phyloP scores from a whole-genome alignment of 2,888 invertebrate genomes.

The Morpho achilles region DNA sequence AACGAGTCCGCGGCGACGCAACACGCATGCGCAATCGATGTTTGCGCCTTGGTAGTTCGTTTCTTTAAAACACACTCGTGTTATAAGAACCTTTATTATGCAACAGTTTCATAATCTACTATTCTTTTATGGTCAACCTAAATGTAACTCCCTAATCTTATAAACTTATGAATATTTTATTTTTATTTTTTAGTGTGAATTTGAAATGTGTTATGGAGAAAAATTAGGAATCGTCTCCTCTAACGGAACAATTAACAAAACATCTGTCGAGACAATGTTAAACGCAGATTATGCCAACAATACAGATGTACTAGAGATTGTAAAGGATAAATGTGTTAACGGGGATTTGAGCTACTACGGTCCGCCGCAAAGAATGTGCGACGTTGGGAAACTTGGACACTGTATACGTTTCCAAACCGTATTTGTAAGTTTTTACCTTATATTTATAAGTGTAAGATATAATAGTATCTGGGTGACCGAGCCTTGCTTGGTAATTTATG shows the following conservation, averaged over 20 bases:
- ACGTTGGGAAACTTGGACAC: constrained; percentile 8
- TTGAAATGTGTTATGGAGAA: constrained; percentile 9
- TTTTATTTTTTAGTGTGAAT: constrained; percentile 15
- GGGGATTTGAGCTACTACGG: constrained; percentile 6
- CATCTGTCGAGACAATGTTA: not conserved
- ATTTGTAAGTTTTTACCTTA: constrained; percentile 6
- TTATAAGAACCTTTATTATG: too few relatives aligned
- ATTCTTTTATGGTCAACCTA: too few relatives aligned
- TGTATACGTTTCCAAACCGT: constrained; percentile 9
- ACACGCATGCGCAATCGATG: too few relatives aligned
- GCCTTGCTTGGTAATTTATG: too few relatives aligned
- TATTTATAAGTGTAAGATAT: too few relatives aligned
- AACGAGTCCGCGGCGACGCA: too few relatives aligned
- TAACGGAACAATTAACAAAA: constrained; percentile 13
- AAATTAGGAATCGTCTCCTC: constrained; percentile 6
- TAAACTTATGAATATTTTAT: not conserved
- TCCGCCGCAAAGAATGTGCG: constrained; percentile 8
- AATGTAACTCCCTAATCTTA: too few relatives aligned
- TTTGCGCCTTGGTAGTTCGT: too few relatives aligned
- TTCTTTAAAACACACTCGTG: too few relatives aligned
- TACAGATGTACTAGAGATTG: constrained; percentile 3
- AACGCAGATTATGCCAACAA: constrained; percentile 10
- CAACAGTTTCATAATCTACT: too few relatives aligned
- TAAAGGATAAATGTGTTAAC: constrained; percentile 14
- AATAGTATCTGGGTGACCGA: too few relatives aligned